A percentile compares a stretch with the other conserved stretches of the same genome.
phyloP scores from a whole-genome alignment of 2,888 invertebrate species.

The Alloscopus bannaensis region DNA sequence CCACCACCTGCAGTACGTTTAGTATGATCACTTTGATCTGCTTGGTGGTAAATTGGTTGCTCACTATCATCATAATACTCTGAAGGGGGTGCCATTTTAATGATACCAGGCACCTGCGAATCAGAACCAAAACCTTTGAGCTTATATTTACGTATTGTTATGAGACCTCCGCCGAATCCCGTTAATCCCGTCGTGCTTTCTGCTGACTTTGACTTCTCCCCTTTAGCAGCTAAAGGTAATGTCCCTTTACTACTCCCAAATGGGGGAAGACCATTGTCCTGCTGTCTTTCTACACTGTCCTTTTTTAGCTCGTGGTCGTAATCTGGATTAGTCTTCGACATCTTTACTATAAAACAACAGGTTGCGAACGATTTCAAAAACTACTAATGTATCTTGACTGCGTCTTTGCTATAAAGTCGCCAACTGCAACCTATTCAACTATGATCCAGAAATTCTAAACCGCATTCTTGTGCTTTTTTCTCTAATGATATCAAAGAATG shows the following conservation, averaged over 20 bases:
- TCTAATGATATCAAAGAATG: too few relatives aligned
- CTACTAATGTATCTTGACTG: neutral
- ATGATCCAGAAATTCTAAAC: too few relatives aligned
- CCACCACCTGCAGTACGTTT: conserved; percentile 19
- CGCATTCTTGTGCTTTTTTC: too few relatives aligned
- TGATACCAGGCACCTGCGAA: conserved; percentile 17
- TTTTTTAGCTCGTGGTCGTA: neutral
- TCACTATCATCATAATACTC: conserved; percentile 27
- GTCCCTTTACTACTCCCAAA: neutral
- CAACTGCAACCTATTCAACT: too few relatives aligned
- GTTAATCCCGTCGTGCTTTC: neutral
- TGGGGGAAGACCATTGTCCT: neutral
- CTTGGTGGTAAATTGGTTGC: conserved; percentile 44
- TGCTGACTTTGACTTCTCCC: conserved; percentile 17
- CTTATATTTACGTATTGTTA: conserved; percentile 5
- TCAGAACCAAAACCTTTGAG: conserved; percentile 15
- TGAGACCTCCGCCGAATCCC: conserved; percentile 30
- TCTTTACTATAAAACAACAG: neutral
- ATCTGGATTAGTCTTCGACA: neutral
- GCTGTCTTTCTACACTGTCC: neutral
- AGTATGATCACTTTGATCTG: conserved; percentile 40
- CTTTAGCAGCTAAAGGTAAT: conserved; percentile 2
- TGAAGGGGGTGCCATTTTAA: conserved; percentile 35
- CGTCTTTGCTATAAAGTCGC: too few relatives aligned
- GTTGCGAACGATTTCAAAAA: too few relatives aligned